Conservation (phyloP, 1,140 invertebrate species). For the Drosophila sp. region DNA sequence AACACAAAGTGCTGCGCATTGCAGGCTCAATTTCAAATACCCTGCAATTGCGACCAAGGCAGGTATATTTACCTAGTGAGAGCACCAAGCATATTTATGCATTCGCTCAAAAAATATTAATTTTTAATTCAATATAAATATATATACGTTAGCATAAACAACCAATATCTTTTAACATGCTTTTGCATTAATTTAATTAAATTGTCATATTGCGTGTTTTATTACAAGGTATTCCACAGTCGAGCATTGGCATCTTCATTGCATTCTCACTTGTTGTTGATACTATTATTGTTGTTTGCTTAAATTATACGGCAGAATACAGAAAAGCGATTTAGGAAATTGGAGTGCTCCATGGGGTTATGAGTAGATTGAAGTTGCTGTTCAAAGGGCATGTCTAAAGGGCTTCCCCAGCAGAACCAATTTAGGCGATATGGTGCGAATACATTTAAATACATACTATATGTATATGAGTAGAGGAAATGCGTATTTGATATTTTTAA, state of each 20-base stretch:
- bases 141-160: no score
- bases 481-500: no score
- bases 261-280: constrained; percentile 1
- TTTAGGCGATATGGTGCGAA: background rate
- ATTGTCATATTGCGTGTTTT: background rate
- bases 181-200: no score
- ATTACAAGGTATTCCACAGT: background rate
- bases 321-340: constrained; percentile 43
- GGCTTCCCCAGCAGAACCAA: background rate
- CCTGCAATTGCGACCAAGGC: background rate
- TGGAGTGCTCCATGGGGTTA: constrained; percentile 23
- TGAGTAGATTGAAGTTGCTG: constrained; percentile 33
- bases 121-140: background rate
- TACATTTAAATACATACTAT: no score
- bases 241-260: background rate
- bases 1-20: constrained; percentile 50
- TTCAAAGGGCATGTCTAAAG: constrained; percentile 16
- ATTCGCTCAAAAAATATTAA: background rate
- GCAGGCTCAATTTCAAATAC: constrained; percentile 43
- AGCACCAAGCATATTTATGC: no score
- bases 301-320: constrained; percentile 32
- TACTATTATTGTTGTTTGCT: constrained; percentile 36
- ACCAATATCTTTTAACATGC: no score
- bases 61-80: background rate
- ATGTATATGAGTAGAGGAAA: no score